Conservation (phyloP, 2,113 vertebrate genomes). For the Pholis gunnellus region DNA sequence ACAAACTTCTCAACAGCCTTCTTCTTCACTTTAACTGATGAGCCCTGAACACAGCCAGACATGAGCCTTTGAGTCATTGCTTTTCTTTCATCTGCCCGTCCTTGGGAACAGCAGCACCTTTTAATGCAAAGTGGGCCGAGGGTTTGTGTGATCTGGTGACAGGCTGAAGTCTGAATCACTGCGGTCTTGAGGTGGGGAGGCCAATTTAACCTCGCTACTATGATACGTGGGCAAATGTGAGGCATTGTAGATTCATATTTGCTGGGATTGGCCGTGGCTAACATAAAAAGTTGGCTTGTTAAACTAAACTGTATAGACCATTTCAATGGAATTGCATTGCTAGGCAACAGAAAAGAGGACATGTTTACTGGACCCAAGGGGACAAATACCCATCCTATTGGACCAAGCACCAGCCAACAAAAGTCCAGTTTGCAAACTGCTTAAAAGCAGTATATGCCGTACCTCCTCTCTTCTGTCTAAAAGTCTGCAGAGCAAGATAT, state of each 20-base stretch:
- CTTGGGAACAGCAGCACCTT: slow-evolving; percentile 25
- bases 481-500: too few relatives aligned
- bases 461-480: too few relatives aligned
- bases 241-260: neutral
- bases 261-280: neutral
- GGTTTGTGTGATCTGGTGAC: slow-evolving; percentile 13
- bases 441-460: too few relatives aligned
- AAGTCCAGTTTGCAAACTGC: too few relatives aligned
- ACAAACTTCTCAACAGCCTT: neutral
- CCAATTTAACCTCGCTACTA: slow-evolving; percentile 25
- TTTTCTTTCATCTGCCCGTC: slow-evolving; percentile 28
- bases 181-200: slow-evolving; percentile 17
- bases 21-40: neutral
- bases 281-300: neutral
- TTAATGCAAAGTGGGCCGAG: slow-evolving; percentile 32
- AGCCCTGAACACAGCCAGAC: slow-evolving; percentile 12
- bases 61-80: slow-evolving; percentile 36
- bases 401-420: too few relatives aligned
- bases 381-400: too few relatives aligned
- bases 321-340: neutral
- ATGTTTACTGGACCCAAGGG: too few relatives aligned
- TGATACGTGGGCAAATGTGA: slow-evolving; percentile 1
- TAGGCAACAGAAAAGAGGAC: neutral
- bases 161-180: slow-evolving; percentile 35
- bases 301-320: neutral